Evolutionary conservation across 1,140 invertebrate genomes (phyloP).

Genomic region (Drosophila bifasciata): DNA sequence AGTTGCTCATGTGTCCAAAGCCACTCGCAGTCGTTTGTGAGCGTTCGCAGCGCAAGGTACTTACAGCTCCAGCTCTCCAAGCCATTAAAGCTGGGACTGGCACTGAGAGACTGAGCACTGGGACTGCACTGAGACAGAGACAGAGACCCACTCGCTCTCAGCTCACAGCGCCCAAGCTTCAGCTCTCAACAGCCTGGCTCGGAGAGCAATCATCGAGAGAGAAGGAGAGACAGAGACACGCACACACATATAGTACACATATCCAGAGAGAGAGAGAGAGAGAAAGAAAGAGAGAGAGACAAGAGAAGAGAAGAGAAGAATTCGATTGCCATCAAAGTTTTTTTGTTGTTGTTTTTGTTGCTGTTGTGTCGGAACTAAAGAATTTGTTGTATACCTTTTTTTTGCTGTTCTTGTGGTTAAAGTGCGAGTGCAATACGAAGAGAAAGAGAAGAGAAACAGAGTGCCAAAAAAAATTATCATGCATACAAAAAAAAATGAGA

Average conservation of each 20-base stretch:
- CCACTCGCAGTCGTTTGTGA: conserved; percentile 77
- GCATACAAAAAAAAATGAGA: not conserved
- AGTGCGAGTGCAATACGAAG: conserved; percentile 48
- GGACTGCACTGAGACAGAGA: not conserved
- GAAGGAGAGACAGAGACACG: conserved; percentile 5
- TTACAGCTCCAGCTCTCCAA: conserved; percentile 38
- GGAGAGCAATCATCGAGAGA: not conserved
- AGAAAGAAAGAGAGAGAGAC: conserved; percentile 6
- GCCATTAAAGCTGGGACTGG: conserved; percentile 42
- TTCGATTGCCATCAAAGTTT: conserved; percentile 12
- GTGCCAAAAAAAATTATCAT: conserved; percentile 5
- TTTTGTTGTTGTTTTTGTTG: conserved; percentile 46
- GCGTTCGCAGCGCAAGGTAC: conserved; percentile 79
- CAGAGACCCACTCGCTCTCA: too few species aligned
- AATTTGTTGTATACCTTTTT: conserved; percentile 25
- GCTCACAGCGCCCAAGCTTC: conserved; percentile 14
- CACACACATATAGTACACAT: conserved; percentile 9
- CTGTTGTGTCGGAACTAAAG: conserved; percentile 17
- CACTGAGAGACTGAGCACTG: conserved; percentile 37
- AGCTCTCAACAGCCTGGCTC: conserved; percentile 3
- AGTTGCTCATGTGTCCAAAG: conserved; percentile 34
- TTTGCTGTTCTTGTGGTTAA: conserved; percentile 20
- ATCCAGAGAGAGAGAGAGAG: not conserved
- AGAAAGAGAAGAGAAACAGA: conserved; percentile 29
- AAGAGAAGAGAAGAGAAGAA: conserved; percentile 19